Evolutionary conservation across 37 sponge, comb jelly and placozoan species (phyloP), one percentile per base, ranked within the genome.

Genomic region (Ephydatia muelleri): DNA sequence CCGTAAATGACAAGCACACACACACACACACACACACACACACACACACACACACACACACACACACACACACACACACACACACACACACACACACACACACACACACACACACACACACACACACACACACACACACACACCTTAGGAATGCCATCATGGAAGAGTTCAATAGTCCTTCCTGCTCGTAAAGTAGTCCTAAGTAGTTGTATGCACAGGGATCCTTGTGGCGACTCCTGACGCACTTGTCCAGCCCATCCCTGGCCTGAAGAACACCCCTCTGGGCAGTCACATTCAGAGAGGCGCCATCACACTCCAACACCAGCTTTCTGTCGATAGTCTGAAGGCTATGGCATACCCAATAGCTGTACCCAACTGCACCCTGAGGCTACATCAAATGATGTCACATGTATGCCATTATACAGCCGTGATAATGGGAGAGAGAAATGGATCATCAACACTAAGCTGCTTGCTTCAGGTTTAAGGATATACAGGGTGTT

Each of bases 301-400:
- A 19, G 1, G 32, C 23, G 9, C 68, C 72, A 65, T 82, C 85
- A 22, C 47, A 80, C 5, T 65, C 38, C 67, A 86, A 75, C 33
- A 85, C 30, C 72, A 57, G 31, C 6, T 83, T 72, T 16, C 69
- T 75, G 73, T 73, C 72, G 16, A 85, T 34, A 14, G 82, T 39
- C 9, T 30, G 23, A 21, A 95, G 78, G 34, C 86, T 95, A 8
- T 87, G 77, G 48, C 94, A 95, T 32, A 95, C 94, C 96, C 94
- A 93, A 57, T 91, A 80, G 12, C 89, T 83, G 82, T 90, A 90
- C n/a, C 94, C 82, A 2, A 32, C 49, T 23, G 83, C 79, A 31
- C 92, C 88, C 83, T 88, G 89, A 70, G 81, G 71, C 94, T 93
- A 66, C 11, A 25, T 37, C 25, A 36, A 21, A 65, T n/a, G n/a